Conservation (phyloP, 2,888 invertebrate species). For the Aelia acuminata region DNA sequence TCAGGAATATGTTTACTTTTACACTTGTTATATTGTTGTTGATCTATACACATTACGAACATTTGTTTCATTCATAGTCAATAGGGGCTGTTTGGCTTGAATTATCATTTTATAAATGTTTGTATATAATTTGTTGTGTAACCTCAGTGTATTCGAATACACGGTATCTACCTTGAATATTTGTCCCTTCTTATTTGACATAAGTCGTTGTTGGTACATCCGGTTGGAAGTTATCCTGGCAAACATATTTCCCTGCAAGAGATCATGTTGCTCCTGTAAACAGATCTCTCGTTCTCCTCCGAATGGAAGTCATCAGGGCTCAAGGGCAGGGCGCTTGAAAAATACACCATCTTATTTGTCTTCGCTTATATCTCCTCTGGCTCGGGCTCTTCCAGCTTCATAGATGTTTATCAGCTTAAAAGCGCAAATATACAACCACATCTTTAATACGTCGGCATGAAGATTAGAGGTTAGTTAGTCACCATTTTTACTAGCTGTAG, state of each 20-base stretch:
- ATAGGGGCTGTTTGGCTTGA: too few relatives aligned
- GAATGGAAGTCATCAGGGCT: constrained; percentile 14
- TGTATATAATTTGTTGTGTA: too few relatives aligned
- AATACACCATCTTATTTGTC: constrained; percentile 27
- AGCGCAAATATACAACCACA: neutral
- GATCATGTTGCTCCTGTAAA: constrained; percentile 30
- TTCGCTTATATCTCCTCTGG: neutral
- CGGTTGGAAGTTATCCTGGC: neutral
- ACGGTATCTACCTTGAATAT: too few relatives aligned
- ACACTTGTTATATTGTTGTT: too few relatives aligned
- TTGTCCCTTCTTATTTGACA: neutral
- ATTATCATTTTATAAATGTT: too few relatives aligned
- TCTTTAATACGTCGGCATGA: too few relatives aligned
- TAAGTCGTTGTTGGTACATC: neutral
- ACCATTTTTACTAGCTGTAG: too few relatives aligned
- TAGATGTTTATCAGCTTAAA: neutral
- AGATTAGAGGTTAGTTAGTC: too few relatives aligned
- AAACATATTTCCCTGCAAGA: neutral
- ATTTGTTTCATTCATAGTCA: too few relatives aligned
- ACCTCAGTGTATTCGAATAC: too few relatives aligned
- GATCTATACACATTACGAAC: too few relatives aligned
- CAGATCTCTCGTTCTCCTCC: neutral
- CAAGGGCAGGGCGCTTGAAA: constrained; percentile 11
- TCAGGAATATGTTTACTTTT: too few relatives aligned
- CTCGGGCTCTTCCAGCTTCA: neutral